Conservation (phyloP, 2,888 invertebrate genomes). For the Cataglyphis rosenhaueri region DNA sequence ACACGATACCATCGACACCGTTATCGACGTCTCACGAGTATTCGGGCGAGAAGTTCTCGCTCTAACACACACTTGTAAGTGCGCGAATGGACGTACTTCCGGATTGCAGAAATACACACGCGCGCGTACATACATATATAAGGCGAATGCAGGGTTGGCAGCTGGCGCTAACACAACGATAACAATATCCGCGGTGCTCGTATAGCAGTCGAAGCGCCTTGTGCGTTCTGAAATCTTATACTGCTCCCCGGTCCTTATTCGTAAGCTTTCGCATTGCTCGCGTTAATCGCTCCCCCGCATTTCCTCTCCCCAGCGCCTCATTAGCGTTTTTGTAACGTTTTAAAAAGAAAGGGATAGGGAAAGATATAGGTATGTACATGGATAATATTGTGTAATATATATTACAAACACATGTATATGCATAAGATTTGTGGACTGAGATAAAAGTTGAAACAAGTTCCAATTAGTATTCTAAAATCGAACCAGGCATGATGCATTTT, state of each 20-base stretch:
- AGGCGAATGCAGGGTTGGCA: conserved; percentile 74
- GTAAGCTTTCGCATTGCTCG: conserved; percentile 70
- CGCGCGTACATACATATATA: conserved; percentile 37
- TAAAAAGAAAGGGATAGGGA: background rate
- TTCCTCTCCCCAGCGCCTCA: background rate
- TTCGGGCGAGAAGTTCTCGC: conserved; percentile 26
- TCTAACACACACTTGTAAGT: background rate
- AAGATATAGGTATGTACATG: background rate
- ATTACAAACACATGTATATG: too few relatives aligned
- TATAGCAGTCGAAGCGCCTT: conserved; percentile 73
- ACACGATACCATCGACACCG: conserved; percentile 31
- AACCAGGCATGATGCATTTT: background rate
- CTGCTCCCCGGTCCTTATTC: conserved; percentile 74
- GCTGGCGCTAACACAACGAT: conserved; percentile 76
- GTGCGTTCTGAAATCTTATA: conserved; percentile 76
- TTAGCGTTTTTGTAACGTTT: conserved; percentile 40
- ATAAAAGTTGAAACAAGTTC: background rate
- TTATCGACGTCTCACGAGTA: conserved; percentile 28
- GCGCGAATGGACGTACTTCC: conserved; percentile 53
- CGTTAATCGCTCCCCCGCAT: conserved; percentile 72
- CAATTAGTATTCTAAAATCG: conserved; percentile 17
- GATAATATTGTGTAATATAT: background rate
- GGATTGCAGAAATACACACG: conserved; percentile 56
- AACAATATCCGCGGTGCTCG: conserved; percentile 81
- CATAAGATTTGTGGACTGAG: background rate